Evolutionary conservation across 2,888 invertebrate species (phyloP), one percentile per base, ranked within the genome.

Genomic region (Frankliniella intonsa): DNA sequence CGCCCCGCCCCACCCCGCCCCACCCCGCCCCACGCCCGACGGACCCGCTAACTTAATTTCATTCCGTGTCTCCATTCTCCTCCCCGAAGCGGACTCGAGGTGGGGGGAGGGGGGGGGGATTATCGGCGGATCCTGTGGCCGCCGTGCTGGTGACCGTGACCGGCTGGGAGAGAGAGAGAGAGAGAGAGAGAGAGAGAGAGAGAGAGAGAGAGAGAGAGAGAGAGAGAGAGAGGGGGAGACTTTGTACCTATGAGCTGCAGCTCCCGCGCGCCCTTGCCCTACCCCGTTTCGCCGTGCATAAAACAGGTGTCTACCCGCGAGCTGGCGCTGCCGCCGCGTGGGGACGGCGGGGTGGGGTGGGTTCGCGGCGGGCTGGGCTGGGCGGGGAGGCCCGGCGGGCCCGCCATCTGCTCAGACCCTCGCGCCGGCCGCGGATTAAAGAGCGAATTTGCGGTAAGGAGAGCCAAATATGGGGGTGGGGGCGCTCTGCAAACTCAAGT

Each of bases 21-120:
- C 90, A 90, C 89, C 90, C 88, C 87, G 88, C 88, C 89, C 89
- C 88, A 89, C 89, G 89, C 89, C 89, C 89, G 89, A 89, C 51
- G 17, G 88, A 51, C 12, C 12, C 80, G 11, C 89, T 88, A 89
- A 89, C 89, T 89, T 69, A 38, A 81, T 69, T 65, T 81, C 79
- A 25, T 27, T 79, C 79, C 49, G n/a, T 81, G n/a, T 50, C 76
- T 38, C 79, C 38, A 3, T 22, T 80, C n/a, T 80, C 38, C 22
- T 81, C 65, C 1, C 0, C 62, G 62, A n/a, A 17, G 62, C 14
- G 62, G 62, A n/a, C 7, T 11, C 19, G 62, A n/a, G 62, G 62
- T 14, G 62, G 62, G 38, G 14, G 14, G 17, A 17, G 62, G n/a
- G 62, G 14, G 17, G 62, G 17, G 17, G 14, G n/a, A 17, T 62